These are phyloP conservation scores for Aspidapion aeneum DNA, from an alignment of 2,888 invertebrate genomes.

Conservation along the genomic window DNA sequence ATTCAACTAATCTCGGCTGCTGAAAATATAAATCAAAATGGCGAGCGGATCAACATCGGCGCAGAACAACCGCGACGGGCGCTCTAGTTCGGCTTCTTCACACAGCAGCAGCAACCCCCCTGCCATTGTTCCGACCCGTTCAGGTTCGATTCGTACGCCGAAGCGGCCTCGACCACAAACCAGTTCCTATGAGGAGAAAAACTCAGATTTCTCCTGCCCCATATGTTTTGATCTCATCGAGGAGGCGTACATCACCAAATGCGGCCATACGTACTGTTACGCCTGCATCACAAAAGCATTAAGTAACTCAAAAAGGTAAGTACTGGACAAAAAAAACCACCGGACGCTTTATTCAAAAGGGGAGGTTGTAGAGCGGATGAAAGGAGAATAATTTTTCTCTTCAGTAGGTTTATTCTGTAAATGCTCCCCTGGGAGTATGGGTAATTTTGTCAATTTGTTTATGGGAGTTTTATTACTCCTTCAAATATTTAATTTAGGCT, in stretches of 20 bases:
- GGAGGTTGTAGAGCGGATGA: too few relatives aligned
- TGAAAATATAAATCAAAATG: background rate
- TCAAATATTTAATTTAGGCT: too few relatives aligned
- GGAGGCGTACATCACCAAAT: constrained; percentile 87
- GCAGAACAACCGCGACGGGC: constrained; percentile 44
- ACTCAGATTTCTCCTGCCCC: constrained; percentile 67
- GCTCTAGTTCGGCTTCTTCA: constrained; percentile 48
- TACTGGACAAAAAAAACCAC: too few relatives aligned
- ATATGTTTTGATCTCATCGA: constrained; percentile 87
- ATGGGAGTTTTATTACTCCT: too few relatives aligned
- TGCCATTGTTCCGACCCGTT: constrained; percentile 42
- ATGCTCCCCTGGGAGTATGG: too few relatives aligned
- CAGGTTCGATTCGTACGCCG: constrained; percentile 47
- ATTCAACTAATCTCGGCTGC: too few relatives aligned
- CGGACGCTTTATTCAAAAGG: too few relatives aligned
- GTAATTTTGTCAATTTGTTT: too few relatives aligned
- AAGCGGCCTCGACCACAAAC: constrained; percentile 52
- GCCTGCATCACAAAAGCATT: constrained; percentile 71
- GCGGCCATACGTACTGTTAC: constrained; percentile 91
- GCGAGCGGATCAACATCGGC: background rate
- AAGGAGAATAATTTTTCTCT: too few relatives aligned
- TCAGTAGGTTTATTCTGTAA: constrained; percentile 90
- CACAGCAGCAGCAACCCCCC: constrained; percentile 42
- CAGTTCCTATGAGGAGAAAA: constrained; percentile 63
- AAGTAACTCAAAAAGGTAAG: constrained; percentile 58